Base-by-base conservation (phyloP, 1,140 invertebrate genomes). In the Drosophila ercepeae region DNA sequence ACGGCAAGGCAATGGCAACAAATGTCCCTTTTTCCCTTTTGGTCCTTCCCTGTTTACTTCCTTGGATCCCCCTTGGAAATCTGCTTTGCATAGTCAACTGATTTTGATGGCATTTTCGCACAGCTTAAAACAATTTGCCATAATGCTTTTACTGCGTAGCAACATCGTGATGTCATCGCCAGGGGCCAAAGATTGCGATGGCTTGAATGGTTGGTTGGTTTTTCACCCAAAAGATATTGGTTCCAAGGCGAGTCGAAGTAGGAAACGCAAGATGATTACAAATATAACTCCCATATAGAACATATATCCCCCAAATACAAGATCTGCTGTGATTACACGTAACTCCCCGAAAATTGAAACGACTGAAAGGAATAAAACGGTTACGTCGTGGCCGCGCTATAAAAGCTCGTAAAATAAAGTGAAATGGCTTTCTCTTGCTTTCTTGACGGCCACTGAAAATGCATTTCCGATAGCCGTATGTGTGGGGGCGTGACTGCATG, bases 51-150 rank as follows among this genome's bases (percentile, higher is more conserved):
- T 7, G 23, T 23, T 19, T 11, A 11, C 11, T 44, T 16, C 18
- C 50, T 42, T 6, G 29, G 11, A 36, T n/a, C 16, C 4, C n/a
- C 53, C 14, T 34, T 32, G 11, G 14, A 19, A 39, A 16, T 39
- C 81, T 84, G 82, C 73, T 84, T 84, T 84, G 76, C 81, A 84
- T 84, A 84, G 81, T 81, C 82, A 84, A 84, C 81, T 84, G 81
- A 84, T 86, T 84, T 84, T 84, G 72, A 86, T 84, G 76, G 81
- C 81, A 84, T 84, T 84, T 84, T 84, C 82, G 81, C 81, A 84
- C 67, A 84, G 81, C 81, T 84, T 84, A 88, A 84, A 84, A 84
- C 81, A 84, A 84, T 86, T 84, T 84, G 81, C 81, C 82, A 84
- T 84, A 84, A 84, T 75, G 81, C 59, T 77, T 86, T 84, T 84